These are phyloP conservation scores for Bostrychus sinensis DNA, from an alignment of 2,113 vertebrate genomes.

Conservation along the genomic window DNA sequence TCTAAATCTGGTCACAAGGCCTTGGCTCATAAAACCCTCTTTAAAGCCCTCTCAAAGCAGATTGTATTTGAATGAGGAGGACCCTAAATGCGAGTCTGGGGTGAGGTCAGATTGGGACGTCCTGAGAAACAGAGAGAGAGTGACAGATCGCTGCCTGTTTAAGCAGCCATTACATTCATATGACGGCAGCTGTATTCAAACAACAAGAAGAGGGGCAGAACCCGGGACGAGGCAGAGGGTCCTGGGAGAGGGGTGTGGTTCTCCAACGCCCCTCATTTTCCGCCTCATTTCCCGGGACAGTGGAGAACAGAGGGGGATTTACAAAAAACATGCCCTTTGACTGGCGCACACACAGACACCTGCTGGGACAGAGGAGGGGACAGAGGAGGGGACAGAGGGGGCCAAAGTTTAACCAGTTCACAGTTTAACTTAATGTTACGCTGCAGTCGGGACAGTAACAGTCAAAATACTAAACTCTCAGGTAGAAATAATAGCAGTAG, in stretches of 20 bases:
- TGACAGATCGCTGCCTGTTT: constrained; percentile 76
- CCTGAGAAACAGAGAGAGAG: constrained; percentile 1
- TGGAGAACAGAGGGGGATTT: constrained; percentile 72
- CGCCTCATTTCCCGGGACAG: constrained; percentile 80
- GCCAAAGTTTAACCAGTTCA: constrained; percentile 59
- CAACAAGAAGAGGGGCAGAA: constrained; percentile 29
- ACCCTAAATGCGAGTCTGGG: too few relatives aligned
- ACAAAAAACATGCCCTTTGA: constrained; percentile 63
- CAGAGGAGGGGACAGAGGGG: constrained; percentile 5
- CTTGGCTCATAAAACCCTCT: constrained; percentile 37
- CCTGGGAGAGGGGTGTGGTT: constrained; percentile 64
- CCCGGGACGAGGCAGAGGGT: too few relatives aligned
- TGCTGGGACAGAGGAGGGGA: constrained; percentile 61
- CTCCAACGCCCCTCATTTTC: constrained; percentile 82
- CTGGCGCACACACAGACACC: constrained; percentile 70
- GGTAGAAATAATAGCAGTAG: too few relatives aligned
- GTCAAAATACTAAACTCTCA: too few relatives aligned
- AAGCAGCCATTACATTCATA: constrained; percentile 81
- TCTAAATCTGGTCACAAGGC: constrained; percentile 51
- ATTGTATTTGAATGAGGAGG: constrained; percentile 74
- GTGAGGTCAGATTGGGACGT: constrained; percentile 44
- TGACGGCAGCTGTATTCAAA: constrained; percentile 80
- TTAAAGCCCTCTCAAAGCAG: constrained; percentile 66
- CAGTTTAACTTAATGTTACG: constrained; percentile 40
- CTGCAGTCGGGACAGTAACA: too few relatives aligned